Percentiles rank a stretch among this genome's conserved stretches.
Conservation (phyloP, 2,888 invertebrate species). For the Thereva nobilitata region DNA sequence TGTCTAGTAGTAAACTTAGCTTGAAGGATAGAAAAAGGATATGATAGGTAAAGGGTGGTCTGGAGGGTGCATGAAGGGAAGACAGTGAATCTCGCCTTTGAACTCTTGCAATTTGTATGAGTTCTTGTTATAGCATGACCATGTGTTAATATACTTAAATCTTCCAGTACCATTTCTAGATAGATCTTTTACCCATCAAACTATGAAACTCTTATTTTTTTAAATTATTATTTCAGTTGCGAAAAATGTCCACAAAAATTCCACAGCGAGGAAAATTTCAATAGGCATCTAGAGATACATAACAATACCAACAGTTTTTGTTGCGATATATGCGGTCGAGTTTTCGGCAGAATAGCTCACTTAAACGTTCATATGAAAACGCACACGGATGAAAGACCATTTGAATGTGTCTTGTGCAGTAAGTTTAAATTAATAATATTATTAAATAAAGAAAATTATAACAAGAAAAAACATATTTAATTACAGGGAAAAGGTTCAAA, state of each 20-base stretch:
- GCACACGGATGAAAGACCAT: slow-evolving; percentile 23
- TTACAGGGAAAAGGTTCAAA: slow-evolving; percentile 19
- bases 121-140: too few species aligned
- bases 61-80: too few species aligned
- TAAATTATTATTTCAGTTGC: slow-evolving; percentile 3
- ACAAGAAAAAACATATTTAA: neutral
- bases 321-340: slow-evolving; percentile 27
- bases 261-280: slow-evolving; percentile 16
- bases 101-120: too few species aligned
- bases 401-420: slow-evolving; percentile 10
- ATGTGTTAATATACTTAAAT: too few species aligned
- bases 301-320: slow-evolving; percentile 5
- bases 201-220: neutral
- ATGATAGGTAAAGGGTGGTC: too few species aligned
- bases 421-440: neutral
- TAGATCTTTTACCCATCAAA: neutral
- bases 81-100: too few species aligned
- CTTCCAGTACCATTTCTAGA: too few species aligned
- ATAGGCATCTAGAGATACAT: slow-evolving; percentile 8
- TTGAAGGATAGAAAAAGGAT: too few species aligned
- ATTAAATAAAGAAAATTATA: neutral
- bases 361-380: slow-evolving; percentile 16
- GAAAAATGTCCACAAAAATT: slow-evolving; percentile 28
- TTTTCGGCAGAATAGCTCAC: slow-evolving; percentile 11
- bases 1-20: too few species aligned